phyloP scores from a whole-genome alignment of 2,113 vertebrate species.

The Triplophysa siluroides region DNA sequence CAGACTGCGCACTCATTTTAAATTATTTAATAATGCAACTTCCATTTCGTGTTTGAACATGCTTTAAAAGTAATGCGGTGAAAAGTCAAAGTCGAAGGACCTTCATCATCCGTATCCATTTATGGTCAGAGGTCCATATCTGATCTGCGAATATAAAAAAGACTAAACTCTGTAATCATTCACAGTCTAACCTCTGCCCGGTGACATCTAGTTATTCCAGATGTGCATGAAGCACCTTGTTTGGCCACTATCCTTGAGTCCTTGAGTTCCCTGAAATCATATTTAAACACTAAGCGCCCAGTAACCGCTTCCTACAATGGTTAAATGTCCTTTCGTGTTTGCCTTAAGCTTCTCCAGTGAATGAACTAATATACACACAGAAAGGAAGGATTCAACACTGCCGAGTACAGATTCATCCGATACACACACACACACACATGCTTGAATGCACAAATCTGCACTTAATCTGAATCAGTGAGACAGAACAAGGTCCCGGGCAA shows the following conservation, averaged over 20 bases:
- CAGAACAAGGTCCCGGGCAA: not conserved
- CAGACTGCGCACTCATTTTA: not conserved
- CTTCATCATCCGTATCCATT: conserved; percentile 13
- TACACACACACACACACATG: conserved; percentile 6
- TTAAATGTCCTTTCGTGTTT: conserved; percentile 24
- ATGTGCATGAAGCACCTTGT: conserved; percentile 9
- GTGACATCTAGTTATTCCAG: conserved; percentile 1
- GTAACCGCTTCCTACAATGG: conserved; percentile 18
- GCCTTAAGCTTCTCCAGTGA: conserved; percentile 33
- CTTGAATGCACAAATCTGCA: not conserved
- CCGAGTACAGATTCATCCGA: conserved; percentile 28
- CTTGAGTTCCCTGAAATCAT: conserved; percentile 17
- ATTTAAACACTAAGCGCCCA: conserved; percentile 36
- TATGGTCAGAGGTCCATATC: conserved; percentile 20
- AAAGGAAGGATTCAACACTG: not conserved
- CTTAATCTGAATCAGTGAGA: not conserved
- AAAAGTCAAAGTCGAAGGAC: not conserved
- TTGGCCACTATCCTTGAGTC: conserved; percentile 16
- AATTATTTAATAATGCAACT: not conserved
- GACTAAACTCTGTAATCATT: conserved; percentile 6
- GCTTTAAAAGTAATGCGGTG: not conserved
- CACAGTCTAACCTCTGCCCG: not conserved
- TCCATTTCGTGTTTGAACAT: not conserved
- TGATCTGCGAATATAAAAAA: not conserved
- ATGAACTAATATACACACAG: conserved; percentile 8